Base-by-base conservation (phyloP, 2,797 vertebrate genomes). In the Falco biarmicus region DNA sequence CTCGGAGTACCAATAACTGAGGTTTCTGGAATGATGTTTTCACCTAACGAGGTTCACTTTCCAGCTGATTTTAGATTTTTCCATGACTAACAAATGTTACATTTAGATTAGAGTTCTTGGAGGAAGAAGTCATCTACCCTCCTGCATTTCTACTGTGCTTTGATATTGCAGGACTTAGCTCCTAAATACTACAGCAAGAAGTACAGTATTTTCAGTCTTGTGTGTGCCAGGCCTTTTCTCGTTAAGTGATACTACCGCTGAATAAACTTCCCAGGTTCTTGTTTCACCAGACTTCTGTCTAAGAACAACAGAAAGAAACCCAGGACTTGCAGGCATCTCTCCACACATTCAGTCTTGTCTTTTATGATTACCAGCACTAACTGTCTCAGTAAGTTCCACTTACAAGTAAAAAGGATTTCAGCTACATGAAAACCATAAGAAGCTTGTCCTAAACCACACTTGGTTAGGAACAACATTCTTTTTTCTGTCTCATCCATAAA, bases 41-140 rank as follows among this genome's bases (percentile, higher is more conserved):
- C 43, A 15, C 34, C 18, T 54, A 45, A 50, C 5, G 32, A 74
- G 9, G 8, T 75, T 83, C 45, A 25, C 12, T 85, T 85, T 69
- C 17, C 25, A 71, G 8, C 16, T 61, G 31, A 43, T 64, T 87
- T 71, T 89, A 5, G 74, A 13, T 90, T 70, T 89, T 73, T 65
- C 13, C 1, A 0, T 66, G 39, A 43, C 21, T 60, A 39, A 53
- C 1, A 0, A 17, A 37, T 51, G 5, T 45, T 60, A 39, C 15
- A 45, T 76, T 57, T 50, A 32, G 25, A 15, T 4, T 69, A n/a
- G 29, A n/a, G 41, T 47, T 65, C 28, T 82, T 29, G 50, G 66
- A 85, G 57, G 39, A 78, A 59, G 26, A 48, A 51, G 13, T 78
- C 15, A 22, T 24, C 16, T 57, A 25, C 39, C 8, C 31, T 34